These are phyloP conservation scores for Chrysopa pallens DNA, from an alignment of 1,140 invertebrate genomes.

Conservation along the genomic window DNA sequence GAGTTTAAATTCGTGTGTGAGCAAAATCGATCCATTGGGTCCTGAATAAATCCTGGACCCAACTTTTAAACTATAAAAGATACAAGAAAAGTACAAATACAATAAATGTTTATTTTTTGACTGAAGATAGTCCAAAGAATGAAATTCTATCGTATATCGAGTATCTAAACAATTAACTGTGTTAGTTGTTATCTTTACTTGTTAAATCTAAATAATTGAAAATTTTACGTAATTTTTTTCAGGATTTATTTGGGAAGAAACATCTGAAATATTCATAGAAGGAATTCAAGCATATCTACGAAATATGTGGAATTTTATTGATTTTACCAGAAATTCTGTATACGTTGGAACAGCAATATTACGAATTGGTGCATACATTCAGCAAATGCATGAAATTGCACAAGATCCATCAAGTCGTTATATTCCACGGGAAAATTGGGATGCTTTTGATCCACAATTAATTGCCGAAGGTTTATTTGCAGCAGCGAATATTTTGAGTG, in stretches of 20 bases:
- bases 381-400: constrained; percentile 47
- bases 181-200: no score
- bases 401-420: constrained; percentile 43
- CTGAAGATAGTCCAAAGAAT: no score
- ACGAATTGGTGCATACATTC: constrained; percentile 55
- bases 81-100: no score
- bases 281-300: constrained; percentile 68
- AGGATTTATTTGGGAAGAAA: constrained; percentile 86
- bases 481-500: constrained; percentile 78
- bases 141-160: no score
- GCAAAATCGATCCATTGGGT: no score
- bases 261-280: constrained; percentile 69
- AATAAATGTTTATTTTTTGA: no score
- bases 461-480: constrained; percentile 90
- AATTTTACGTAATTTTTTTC: constrained; percentile 9
- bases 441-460: constrained; percentile 84
- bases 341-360: constrained; percentile 65
- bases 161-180: no score
- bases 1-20: no score
- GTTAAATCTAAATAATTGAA: no score
- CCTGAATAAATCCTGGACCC: no score
- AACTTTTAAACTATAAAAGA: no score
- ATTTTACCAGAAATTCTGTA: constrained; percentile 75
- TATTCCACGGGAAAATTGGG: constrained; percentile 70
- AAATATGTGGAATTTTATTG: constrained; percentile 94